A percentile compares a stretch with the other conserved stretches of the same genome.
phyloP scores from a whole-genome alignment of 2,797 vertebrate species.

The Crax fasciolata region DNA sequence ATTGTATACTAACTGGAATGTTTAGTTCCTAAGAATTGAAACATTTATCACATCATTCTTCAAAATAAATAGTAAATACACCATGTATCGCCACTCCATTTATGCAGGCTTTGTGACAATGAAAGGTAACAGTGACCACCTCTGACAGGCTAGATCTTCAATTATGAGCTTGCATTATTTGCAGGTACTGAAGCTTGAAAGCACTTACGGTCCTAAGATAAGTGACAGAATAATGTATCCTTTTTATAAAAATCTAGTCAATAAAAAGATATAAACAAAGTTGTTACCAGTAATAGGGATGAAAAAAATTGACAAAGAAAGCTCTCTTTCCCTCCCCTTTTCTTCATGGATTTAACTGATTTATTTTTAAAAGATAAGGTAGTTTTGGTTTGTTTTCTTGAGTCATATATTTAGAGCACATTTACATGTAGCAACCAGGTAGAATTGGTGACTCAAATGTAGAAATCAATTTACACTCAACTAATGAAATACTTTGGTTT shows the following conservation, averaged over 20 bases:
- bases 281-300: neutral
- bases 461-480: conserved; percentile 6
- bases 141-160: neutral
- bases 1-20: neutral
- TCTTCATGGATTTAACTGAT: neutral
- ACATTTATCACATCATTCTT: neutral
- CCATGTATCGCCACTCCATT: neutral
- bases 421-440: neutral
- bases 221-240: neutral
- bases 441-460: neutral
- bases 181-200: neutral
- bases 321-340: neutral
- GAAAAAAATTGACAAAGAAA: neutral
- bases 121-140: neutral
- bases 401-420: rapidly evolving
- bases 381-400: neutral
- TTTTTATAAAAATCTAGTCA: neutral
- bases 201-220: neutral
- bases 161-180: neutral
- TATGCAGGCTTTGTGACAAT: neutral
- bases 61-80: neutral
- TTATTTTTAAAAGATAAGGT: neutral
- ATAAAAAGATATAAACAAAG: neutral
- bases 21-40: neutral
- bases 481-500: neutral